Percentiles rank a stretch among this genome's conserved stretches.
phyloP scores from a whole-genome alignment of 1,140 invertebrate genomes.

The Caerostris extrusa region DNA sequence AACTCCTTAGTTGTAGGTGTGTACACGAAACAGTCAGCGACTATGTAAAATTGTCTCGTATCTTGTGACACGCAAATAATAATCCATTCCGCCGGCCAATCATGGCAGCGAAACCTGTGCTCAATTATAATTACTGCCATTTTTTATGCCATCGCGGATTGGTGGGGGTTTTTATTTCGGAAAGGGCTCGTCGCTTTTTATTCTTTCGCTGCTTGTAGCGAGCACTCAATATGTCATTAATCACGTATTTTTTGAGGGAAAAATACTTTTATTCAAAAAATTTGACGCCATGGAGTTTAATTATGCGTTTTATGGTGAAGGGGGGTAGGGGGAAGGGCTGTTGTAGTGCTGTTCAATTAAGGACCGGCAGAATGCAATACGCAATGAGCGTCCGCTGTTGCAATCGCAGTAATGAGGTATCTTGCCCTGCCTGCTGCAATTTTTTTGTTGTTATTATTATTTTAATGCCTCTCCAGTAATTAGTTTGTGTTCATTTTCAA shows the following conservation, averaged over 20 bases:
- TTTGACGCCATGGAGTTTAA: constrained; percentile 63
- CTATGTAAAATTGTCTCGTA: constrained; percentile 49
- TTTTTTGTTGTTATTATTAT: not conserved
- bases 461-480: constrained; percentile 12
- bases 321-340: not conserved
- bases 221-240: constrained; percentile 75
- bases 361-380: constrained; percentile 9
- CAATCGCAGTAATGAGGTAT: constrained; percentile 19
- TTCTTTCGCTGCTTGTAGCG: constrained; percentile 10
- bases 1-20: constrained; percentile 47
- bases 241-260: constrained; percentile 70
- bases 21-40: constrained; percentile 69
- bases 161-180: constrained; percentile 39
- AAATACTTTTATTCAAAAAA: constrained; percentile 69
- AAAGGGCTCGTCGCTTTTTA: not conserved
- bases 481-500: constrained; percentile 13
- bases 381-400: not conserved
- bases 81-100: constrained; percentile 57
- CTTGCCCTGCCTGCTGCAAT: not conserved
- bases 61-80: constrained; percentile 53
- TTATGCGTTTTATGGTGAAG: constrained; percentile 69
- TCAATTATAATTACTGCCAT: constrained; percentile 70
- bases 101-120: constrained; percentile 68
- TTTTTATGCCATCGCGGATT: constrained; percentile 46
- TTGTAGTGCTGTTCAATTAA: constrained; percentile 30